Base-by-base conservation (phyloP, 53 echinoderm and acorn worm genomes). In the Holothuria leucospilota region DNA sequence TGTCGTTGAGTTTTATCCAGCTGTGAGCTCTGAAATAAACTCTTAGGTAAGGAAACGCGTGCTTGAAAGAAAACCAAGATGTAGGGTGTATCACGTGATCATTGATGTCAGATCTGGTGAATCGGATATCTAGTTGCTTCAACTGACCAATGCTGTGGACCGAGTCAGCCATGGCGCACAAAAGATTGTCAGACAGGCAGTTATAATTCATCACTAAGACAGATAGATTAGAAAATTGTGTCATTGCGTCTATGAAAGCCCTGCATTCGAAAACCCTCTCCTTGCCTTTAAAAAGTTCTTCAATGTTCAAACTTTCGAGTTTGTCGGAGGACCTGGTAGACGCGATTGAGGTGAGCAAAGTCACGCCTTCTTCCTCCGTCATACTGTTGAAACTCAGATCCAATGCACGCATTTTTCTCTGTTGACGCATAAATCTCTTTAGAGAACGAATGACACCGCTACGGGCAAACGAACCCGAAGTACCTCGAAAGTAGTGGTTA, bases 151-250 rank as follows among this genome's bases (percentile, higher is more conserved):
- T 46, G 20, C 5, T 59, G 9, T 62, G 20, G 38, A 66, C 78
- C 26, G 67, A 60, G 3, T 75, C 63, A 5, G 90, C 83, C 16
- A 96, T 81, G 42, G 58, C 69, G 51, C 67, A 40, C 79, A 96
- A 52, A 4, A 96, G 88, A 12, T 66, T 86, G 52, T 93, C 92
- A 6, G 94, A 93, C 69, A 96, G 26, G 49, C 91, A 93, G 21
- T 88, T 89, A 80, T 96, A 96, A 81, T 96, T 94, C 12, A 96
- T 29, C 23, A 89, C 91, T 29, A 96, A 38, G 4, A 91, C 91
- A 21, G 27, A 69, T 20, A 96, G 91, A 16, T 82, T 77, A 3
- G 79, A 59, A 62, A 93, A 96, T 0, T 83, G 85, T 16, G 86
- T 66, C 28, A 96, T 39, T 34, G 86, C 71, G 25, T 87, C 40